Conservation (phyloP, 1,140 invertebrate genomes). For the Dendroctonus valens region DNA sequence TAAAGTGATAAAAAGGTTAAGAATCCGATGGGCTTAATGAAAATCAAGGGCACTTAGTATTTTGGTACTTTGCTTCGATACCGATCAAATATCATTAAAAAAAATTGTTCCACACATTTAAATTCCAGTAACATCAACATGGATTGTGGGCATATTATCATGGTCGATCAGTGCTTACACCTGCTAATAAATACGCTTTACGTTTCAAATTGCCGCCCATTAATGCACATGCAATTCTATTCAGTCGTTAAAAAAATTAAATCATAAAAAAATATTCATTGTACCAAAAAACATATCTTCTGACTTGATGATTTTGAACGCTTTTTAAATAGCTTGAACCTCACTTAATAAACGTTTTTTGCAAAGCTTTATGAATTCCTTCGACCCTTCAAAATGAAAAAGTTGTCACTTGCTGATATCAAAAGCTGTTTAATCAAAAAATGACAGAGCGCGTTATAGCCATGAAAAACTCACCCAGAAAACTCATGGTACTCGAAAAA, state of each 20-base stretch:
- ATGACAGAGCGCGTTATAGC: no score
- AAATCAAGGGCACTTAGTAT: neutral
- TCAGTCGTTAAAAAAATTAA: neutral
- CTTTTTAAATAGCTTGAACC: no score
- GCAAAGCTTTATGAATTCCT: no score
- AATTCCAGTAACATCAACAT: neutral
- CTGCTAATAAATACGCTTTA: neutral
- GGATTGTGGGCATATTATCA: slow-evolving; percentile 17
- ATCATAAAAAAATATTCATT: neutral
- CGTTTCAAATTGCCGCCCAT: slow-evolving; percentile 1
- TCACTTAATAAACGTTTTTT: no score
- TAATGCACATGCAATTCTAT: neutral
- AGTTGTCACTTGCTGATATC: slow-evolving; percentile 3
- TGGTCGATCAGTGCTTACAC: slow-evolving; percentile 16
- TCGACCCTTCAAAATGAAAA: neutral
- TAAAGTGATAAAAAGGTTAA: neutral
- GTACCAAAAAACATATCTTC: no score
- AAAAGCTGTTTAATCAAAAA: neutral
- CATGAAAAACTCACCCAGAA: slow-evolving; percentile 8
- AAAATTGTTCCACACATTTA: neutral
- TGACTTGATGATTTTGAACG: no score
- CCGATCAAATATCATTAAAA: neutral
- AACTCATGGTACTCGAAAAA: slow-evolving; percentile 17
- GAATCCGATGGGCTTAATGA: neutral
- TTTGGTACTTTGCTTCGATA: neutral